A percentile compares a stretch with the other conserved stretches of the same genome.
phyloP scores from a whole-genome alignment of 2,113 vertebrate genomes.

The Arenaria interpres region DNA sequence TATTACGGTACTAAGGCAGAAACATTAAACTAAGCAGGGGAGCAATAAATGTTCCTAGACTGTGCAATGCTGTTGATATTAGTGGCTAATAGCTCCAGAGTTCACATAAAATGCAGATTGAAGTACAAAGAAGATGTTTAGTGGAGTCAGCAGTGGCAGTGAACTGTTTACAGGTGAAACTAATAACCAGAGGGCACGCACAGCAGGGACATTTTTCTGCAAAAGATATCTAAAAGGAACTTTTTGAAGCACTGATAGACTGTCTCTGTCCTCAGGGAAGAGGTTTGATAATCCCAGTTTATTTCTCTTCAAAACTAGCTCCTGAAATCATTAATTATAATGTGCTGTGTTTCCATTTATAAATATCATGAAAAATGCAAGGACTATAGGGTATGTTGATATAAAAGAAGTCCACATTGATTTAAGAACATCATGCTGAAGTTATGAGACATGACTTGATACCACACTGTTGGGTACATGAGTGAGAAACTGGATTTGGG shows the following conservation, averaged over 20 bases:
- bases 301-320: not conserved
- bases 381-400: not conserved
- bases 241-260: constrained; percentile 42
- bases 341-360: not conserved
- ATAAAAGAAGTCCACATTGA: not conserved
- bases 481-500: constrained; percentile 43
- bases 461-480: constrained; percentile 11
- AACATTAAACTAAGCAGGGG: constrained; percentile 81
- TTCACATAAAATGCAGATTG: constrained; percentile 79
- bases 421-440: constrained; percentile 42
- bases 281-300: constrained; percentile 25
- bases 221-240: constrained; percentile 32
- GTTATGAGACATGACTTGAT: constrained; percentile 48
- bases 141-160: constrained; percentile 71
- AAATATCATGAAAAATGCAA: not conserved
- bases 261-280: not conserved
- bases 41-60: constrained; percentile 74
- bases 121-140: constrained; percentile 71
- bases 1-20: constrained; percentile 74
- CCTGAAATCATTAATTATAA: constrained; percentile 32
- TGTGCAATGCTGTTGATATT: constrained; percentile 75
- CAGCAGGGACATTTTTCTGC: constrained; percentile 53
- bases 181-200: constrained; percentile 53
- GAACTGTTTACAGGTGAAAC: constrained; percentile 76
- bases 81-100: constrained; percentile 78